Evolutionary conservation across 2,113 vertebrate species (phyloP), one percentile per base, ranked within the genome.

Genomic region (Kryptolebias marmoratus): DNA sequence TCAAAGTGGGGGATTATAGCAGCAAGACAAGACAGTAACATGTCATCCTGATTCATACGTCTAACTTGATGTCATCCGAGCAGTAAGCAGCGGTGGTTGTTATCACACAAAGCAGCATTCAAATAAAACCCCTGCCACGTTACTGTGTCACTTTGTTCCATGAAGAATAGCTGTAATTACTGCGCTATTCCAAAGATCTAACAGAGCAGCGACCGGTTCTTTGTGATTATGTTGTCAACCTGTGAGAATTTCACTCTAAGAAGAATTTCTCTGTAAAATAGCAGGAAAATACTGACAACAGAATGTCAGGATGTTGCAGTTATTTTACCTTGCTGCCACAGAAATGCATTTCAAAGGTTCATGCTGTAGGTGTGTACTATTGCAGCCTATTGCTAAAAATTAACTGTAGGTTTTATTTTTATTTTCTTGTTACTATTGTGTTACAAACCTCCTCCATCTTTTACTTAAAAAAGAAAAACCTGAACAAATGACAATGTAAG

Each of bases 1-100:
- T 91, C 77, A 81, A 70, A 86, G 75, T 18, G 52, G 73, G 57
- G 78, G 76, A 88, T 81, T 79, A 66, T 53, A 75, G 67, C 65
- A 28, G 64, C 54, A 48, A 73, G 68, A 73, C 2, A 45, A 66
- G 70, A 80, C 75, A 59, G 68, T 54, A 55, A 54, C 63, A 75
- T 50, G 59, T 48, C 67, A 76, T 39, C n/a, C 42, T 67, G 62
- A 65, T 67, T 73, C 71, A 82, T 81, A 64, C 67, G 42, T 63
- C 64, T 36, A 42, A 56, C 47, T 52, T 4, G 14, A 32, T 52
- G 68, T n/a, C 18, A 50, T 56, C 56, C 10, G n/a, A 32, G 39
- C 56, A 39, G 10, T 15, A 13, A 66, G 42, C 48, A 56, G 48
- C 49, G 54, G 31, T 10, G 42, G 39, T 52, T 77, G 56, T 61